Evolutionary conservation across 2,888 invertebrate genomes (phyloP).

Genomic region (Caenorhabditis angaria): DNA sequence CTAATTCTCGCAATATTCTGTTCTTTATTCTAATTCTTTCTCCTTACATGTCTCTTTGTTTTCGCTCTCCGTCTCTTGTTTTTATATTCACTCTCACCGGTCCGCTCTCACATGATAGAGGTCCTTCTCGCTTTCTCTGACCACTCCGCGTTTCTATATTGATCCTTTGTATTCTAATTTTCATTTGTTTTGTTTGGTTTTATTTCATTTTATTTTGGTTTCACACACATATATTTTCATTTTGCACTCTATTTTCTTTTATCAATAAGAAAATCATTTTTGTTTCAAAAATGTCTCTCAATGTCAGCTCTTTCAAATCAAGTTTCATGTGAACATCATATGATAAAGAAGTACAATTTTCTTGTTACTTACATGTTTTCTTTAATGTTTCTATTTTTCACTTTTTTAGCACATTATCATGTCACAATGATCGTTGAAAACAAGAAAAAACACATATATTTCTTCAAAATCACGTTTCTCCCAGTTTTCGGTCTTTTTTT

Average conservation of each 20-base stretch:
- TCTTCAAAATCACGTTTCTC: too few relatives aligned
- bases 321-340: not conserved
- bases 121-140: constrained; percentile 12
- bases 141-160: constrained; percentile 13
- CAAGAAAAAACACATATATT: too few relatives aligned
- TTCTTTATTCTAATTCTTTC: not conserved
- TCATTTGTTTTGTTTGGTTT: constrained; percentile 15
- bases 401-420: not conserved
- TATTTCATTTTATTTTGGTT: not conserved
- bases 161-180: constrained; percentile 13
- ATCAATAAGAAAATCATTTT: too few relatives aligned
- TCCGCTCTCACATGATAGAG: constrained; percentile 8
- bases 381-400: not conserved
- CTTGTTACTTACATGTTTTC: not conserved
- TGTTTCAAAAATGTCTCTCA: too few relatives aligned
- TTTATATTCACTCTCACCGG: constrained; percentile 11
- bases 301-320: too few relatives aligned
- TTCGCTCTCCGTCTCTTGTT: not conserved
- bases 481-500: not conserved
- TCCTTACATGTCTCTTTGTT: not conserved
- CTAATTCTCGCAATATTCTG: not conserved
- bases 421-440: not conserved
- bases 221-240: too few relatives aligned
- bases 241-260: too few relatives aligned
- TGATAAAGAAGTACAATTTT: not conserved